These are phyloP conservation scores for Electrophaes corylata DNA, from an alignment of 2,888 invertebrate species.

Conservation along the genomic window DNA sequence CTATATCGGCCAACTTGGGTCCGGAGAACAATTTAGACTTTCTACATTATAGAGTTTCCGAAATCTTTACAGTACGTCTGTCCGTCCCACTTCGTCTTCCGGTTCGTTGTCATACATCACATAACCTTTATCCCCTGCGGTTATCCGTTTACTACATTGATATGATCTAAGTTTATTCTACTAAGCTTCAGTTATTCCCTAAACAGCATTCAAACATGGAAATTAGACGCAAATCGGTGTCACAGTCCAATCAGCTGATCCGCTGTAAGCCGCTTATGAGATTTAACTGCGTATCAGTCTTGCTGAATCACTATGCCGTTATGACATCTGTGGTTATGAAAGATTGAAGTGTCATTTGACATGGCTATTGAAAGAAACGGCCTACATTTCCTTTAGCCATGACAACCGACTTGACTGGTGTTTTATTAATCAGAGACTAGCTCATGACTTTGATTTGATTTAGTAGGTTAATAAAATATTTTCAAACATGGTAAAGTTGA, in stretches of 20 bases:
- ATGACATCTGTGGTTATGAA: slow-evolving; percentile 18
- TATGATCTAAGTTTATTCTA: slow-evolving; percentile 12
- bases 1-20: too few species aligned
- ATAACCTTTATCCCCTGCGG: neutral
- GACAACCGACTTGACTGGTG: too few species aligned
- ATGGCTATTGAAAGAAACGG: slow-evolving; percentile 1
- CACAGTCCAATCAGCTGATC: slow-evolving; percentile 38
- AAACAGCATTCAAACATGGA: slow-evolving; percentile 27
- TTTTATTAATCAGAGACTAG: too few species aligned
- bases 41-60: too few species aligned
- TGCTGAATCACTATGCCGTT: slow-evolving; percentile 28
- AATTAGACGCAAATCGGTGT: slow-evolving; percentile 34
- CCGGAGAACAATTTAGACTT: too few species aligned
- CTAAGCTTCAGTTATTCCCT: slow-evolving; percentile 9
- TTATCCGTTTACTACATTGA: neutral
- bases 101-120: neutral
- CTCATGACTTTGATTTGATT: too few species aligned
- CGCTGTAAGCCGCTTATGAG: slow-evolving; percentile 34
- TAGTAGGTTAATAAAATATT: too few species aligned
- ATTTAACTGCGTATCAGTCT: slow-evolving; percentile 20
- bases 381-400: too few species aligned
- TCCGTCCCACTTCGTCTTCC: neutral
- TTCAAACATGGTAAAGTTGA: too few species aligned
- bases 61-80: neutral
- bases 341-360: slow-evolving; percentile 27